These are phyloP conservation scores for Apogon talboti DNA, from an alignment of 2,797 vertebrate species.

Conservation along the genomic window DNA sequence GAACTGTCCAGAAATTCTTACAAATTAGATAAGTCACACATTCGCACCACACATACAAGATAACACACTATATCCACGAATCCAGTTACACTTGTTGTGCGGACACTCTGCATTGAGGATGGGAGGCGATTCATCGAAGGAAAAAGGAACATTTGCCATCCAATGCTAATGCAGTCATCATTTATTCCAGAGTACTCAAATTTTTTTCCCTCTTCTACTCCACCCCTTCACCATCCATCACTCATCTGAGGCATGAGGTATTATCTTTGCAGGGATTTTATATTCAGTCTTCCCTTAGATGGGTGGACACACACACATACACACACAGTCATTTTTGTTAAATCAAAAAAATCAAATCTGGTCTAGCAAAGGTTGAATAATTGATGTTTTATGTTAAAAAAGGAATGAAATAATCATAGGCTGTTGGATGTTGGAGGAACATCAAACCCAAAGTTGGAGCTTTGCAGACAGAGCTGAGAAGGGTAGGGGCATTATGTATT, in stretches of 20 bases:
- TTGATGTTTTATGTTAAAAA: conserved; percentile 78
- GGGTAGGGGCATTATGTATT: conserved; percentile 67
- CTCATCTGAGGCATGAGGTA: conserved; percentile 57
- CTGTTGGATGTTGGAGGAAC: conserved; percentile 76
- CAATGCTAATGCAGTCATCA: conserved; percentile 77
- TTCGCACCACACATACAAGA: neutral
- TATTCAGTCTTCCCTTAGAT: conserved; percentile 57
- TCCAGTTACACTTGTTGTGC: conserved; percentile 55
- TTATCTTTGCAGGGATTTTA: conserved; percentile 60
- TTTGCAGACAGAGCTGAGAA: conserved; percentile 68
- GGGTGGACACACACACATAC: conserved; percentile 33
- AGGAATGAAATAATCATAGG: conserved; percentile 79
- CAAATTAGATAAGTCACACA: conserved; percentile 16
- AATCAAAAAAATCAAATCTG: conserved; percentile 69
- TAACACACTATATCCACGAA: conserved; percentile 22
- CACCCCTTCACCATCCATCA: conserved; percentile 64
- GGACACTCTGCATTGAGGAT: conserved; percentile 65
- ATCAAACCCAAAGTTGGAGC: conserved; percentile 72
- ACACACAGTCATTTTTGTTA: conserved; percentile 60
- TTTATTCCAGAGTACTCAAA: conserved; percentile 66
- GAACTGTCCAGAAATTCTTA: conserved; percentile 4
- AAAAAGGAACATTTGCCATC: conserved; percentile 64
- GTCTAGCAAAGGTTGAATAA: conserved; percentile 76
- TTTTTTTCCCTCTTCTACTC: conserved; percentile 41
- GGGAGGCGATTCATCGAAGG: conserved; percentile 63